phyloP scores from a whole-genome alignment of 1,140 invertebrate genomes.

The Drosophila leontia region DNA sequence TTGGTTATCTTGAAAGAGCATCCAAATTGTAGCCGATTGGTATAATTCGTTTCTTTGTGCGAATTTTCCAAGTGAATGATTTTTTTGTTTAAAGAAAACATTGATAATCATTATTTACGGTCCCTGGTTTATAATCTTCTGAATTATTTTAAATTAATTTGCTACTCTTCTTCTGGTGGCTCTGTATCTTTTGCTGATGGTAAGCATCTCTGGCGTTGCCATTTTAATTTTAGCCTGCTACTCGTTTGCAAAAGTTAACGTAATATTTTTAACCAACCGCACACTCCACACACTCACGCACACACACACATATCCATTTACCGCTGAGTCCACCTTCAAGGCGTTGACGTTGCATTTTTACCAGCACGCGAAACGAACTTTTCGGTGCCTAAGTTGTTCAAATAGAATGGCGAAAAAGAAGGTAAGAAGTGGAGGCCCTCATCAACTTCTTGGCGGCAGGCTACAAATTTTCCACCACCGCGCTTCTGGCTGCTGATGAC shows the following conservation, averaged over 20 bases:
- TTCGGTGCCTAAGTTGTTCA: conserved; percentile 41
- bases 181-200: conserved; percentile 11
- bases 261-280: conserved; percentile 16
- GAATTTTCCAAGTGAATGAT: too few species aligned
- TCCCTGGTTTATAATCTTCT: too few species aligned
- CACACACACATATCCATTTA: background rate
- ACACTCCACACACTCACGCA: conserved; percentile 16
- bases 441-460: conserved; percentile 36
- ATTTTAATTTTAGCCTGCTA: conserved; percentile 70
- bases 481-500: conserved; percentile 34
- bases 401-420: conserved; percentile 25
- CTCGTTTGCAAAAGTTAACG: conserved; percentile 68
- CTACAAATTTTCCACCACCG: conserved; percentile 41
- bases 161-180: conserved; percentile 13
- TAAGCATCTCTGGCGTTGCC: conserved; percentile 33
- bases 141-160: background rate
- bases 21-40: too few species aligned
- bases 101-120: too few species aligned
- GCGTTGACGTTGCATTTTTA: conserved; percentile 72
- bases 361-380: conserved; percentile 32
- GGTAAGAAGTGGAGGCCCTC: conserved; percentile 17
- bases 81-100: too few species aligned
- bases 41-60: too few species aligned
- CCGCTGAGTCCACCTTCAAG: conserved; percentile 50
- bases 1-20: too few species aligned